A percentile compares a stretch with the other conserved stretches of the same genome.
These are phyloP conservation scores for Orthonychiurus folsomi DNA, from an alignment of 2,888 invertebrate species.

Conservation along the genomic window DNA sequence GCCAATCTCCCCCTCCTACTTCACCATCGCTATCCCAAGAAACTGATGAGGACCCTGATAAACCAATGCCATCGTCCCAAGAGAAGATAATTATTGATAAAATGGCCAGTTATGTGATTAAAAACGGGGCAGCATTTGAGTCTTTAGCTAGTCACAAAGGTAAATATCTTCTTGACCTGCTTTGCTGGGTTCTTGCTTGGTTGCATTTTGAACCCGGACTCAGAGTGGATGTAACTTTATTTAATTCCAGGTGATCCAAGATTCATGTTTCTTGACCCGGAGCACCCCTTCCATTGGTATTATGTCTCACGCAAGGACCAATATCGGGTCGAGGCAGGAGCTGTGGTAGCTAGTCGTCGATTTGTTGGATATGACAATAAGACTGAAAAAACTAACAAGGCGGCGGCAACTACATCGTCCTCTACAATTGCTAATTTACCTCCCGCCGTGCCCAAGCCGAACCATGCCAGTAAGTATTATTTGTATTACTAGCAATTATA, in stretches of 20 bases:
- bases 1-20: not conserved
- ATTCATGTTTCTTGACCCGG: constrained; percentile 74
- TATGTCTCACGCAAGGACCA: constrained; percentile 50
- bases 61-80: constrained; percentile 63
- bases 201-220: not conserved
- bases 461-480: constrained; percentile 8
- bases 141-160: constrained; percentile 69
- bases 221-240: not conserved
- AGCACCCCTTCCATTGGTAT: constrained; percentile 68
- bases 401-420: not conserved
- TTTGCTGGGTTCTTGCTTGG: not conserved
- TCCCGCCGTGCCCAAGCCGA: not conserved
- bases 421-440: not conserved
- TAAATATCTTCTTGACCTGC: constrained; percentile 13
- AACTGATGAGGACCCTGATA: not conserved
- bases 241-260: constrained; percentile 70
- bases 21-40: not conserved
- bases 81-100: constrained; percentile 83
- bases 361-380: constrained; percentile 29
- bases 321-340: constrained; percentile 26
- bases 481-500: not conserved
- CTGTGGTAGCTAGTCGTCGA: constrained; percentile 32
- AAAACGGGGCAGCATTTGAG: constrained; percentile 90
- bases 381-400: not conserved
- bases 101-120: constrained; percentile 91